Conservation (phyloP, 2,888 invertebrate species). For the Sclerodermus sp. region DNA sequence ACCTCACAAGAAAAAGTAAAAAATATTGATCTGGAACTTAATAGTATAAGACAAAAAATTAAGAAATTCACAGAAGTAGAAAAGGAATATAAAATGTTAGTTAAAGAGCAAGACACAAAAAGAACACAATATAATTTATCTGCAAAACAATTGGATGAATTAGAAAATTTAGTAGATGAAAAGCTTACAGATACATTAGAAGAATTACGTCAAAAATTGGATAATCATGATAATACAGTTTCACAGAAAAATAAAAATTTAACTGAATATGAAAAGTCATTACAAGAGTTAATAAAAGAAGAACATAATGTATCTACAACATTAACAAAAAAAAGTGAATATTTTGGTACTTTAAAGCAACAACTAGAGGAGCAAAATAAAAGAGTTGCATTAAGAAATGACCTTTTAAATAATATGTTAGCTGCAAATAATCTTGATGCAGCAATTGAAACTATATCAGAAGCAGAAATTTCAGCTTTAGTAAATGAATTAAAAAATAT, state of each 20-base stretch:
- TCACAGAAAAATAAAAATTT: conserved; percentile 8
- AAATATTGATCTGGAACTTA: conserved; percentile 56
- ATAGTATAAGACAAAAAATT: conserved; percentile 56
- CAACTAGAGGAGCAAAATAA: conserved; percentile 56
- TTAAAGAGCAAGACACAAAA: neutral
- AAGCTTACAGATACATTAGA: neutral
- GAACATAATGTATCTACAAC: conserved; percentile 51
- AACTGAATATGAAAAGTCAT: conserved; percentile 43
- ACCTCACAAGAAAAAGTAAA: conserved; percentile 61
- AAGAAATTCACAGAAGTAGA: conserved; percentile 41
- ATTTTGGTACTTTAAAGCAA: conserved; percentile 58
- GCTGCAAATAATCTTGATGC: conserved; percentile 40
- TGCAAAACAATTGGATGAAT: neutral
- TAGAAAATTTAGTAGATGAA: neutral
- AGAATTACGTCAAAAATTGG: neutral
- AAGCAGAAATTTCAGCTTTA: conserved; percentile 15
- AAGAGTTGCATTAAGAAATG: conserved; percentile 51
- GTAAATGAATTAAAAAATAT: conserved; percentile 35
- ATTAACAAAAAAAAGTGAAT: conserved; percentile 56
- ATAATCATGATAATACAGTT: neutral
- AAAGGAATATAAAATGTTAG: neutral
- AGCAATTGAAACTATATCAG: conserved; percentile 29
- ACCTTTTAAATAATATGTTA: conserved; percentile 49
- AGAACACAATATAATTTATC: neutral
- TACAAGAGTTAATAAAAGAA: conserved; percentile 42